phyloP scores from a whole-genome alignment of 2,113 vertebrate species.

The Empidonax alnorum region DNA sequence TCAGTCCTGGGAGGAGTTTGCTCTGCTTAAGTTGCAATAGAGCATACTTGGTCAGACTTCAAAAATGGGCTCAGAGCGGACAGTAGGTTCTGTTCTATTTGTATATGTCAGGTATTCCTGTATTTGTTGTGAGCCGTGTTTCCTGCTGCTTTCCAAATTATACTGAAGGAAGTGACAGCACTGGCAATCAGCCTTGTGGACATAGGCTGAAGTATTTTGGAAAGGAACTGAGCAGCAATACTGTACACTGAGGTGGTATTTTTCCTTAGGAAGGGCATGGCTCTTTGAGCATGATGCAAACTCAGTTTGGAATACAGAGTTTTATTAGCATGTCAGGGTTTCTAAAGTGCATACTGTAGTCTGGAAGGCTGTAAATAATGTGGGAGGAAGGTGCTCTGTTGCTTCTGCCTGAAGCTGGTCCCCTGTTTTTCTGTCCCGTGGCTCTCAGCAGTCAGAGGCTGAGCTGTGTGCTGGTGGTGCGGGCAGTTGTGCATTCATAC shows the following conservation, averaged over 20 bases:
- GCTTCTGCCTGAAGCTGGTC: background rate
- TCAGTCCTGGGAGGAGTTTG: background rate
- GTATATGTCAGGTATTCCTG: background rate
- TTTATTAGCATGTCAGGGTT: background rate
- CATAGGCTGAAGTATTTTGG: background rate
- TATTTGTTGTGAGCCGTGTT: background rate
- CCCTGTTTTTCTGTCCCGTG: background rate
- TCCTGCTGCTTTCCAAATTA: background rate
- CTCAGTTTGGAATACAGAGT: background rate
- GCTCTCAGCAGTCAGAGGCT: background rate
- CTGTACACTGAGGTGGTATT: background rate
- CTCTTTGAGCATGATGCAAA: background rate
- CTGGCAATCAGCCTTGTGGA: background rate
- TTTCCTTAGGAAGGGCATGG: background rate
- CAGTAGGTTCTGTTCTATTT: background rate
- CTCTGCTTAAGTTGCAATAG: background rate
- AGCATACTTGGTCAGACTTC: background rate
- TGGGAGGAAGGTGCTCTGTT: background rate
- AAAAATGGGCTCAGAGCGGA: background rate
- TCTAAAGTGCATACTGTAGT: background rate
- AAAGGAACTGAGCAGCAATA: background rate
- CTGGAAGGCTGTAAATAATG: background rate
- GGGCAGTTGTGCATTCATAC: background rate
- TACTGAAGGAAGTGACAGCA: conserved; percentile 10
- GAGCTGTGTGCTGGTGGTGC: background rate